Evolutionary conservation across 2,888 invertebrate species (phyloP).

Genomic region (Limnephilus auricula): DNA sequence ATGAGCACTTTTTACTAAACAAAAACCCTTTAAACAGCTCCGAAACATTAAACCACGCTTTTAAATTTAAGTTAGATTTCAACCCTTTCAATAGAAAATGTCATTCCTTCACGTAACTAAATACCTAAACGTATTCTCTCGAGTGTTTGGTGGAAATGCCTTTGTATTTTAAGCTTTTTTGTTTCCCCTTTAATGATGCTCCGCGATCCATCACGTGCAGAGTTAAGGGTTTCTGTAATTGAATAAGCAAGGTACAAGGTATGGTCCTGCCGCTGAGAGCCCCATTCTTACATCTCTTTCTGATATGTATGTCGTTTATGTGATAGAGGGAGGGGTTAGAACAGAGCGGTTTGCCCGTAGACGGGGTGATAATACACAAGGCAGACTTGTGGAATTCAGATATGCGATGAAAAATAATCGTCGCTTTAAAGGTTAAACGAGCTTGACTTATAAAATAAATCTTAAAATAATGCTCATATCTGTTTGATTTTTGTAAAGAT

Average conservation of each 20-base stretch:
- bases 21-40: background rate
- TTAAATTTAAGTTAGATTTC: constrained; percentile 24
- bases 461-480: background rate
- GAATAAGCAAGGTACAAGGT: constrained; percentile 52
- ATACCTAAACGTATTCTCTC: constrained; percentile 12
- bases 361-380: background rate
- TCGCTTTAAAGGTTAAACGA: background rate
- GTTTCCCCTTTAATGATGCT: constrained; percentile 55
- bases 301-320: background rate
- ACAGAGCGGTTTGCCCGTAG: background rate
- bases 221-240: constrained; percentile 64
- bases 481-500: too few species aligned
- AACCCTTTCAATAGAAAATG: constrained; percentile 32
- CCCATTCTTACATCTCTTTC: background rate
- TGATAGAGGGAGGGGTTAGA: background rate
- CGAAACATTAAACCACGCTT: constrained; percentile 15
- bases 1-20: background rate
- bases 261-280: background rate
- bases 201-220: constrained; percentile 60
- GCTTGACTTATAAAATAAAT: background rate
- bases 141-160: constrained; percentile 15
- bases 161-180: constrained; percentile 29
- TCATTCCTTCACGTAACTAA: constrained; percentile 33
- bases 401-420: background rate
- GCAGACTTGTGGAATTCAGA: background rate